These are phyloP conservation scores for Lepus americanus DNA, from an alignment of 2,113 vertebrate species.

Conservation along the genomic window DNA sequence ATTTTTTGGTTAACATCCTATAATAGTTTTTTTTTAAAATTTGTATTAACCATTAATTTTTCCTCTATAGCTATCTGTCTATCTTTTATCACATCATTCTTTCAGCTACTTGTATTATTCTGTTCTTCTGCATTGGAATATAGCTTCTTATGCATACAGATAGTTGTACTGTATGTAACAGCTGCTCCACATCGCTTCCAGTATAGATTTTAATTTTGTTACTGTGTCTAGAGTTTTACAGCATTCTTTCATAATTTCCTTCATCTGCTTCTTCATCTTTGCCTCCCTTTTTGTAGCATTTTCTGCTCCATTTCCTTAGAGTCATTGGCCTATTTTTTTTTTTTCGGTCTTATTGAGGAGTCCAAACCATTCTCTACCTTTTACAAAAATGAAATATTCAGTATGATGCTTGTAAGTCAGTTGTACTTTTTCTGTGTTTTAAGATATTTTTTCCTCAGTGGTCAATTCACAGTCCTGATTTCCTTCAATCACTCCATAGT, in stretches of 20 bases:
- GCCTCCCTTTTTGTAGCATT: not conserved
- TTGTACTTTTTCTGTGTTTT: conserved; percentile 18
- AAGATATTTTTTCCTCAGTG: not conserved
- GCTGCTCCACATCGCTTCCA: not conserved
- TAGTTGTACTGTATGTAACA: not conserved
- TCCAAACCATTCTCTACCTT: conserved; percentile 31
- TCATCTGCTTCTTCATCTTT: not conserved
- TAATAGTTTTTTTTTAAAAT: not conserved
- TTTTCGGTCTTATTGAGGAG: conserved; percentile 12
- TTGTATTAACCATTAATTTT: not conserved
- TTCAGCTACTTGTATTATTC: not conserved
- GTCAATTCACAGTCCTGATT: not conserved
- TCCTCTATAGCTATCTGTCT: not conserved
- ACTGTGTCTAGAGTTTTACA: not conserved
- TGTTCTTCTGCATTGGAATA: not conserved
- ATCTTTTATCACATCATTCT: not conserved
- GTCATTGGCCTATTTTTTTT: not conserved
- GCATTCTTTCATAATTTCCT: not conserved
- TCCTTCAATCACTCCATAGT: not conserved
- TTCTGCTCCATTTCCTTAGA: conserved; percentile 47
- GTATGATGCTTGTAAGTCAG: conserved; percentile 25
- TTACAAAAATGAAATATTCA: conserved; percentile 58
- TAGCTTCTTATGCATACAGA: not conserved
- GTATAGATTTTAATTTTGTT: not conserved
- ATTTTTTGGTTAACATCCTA: not conserved